Conservation (phyloP, 2,888 invertebrate genomes). For the Ptychoptera contaminata region DNA sequence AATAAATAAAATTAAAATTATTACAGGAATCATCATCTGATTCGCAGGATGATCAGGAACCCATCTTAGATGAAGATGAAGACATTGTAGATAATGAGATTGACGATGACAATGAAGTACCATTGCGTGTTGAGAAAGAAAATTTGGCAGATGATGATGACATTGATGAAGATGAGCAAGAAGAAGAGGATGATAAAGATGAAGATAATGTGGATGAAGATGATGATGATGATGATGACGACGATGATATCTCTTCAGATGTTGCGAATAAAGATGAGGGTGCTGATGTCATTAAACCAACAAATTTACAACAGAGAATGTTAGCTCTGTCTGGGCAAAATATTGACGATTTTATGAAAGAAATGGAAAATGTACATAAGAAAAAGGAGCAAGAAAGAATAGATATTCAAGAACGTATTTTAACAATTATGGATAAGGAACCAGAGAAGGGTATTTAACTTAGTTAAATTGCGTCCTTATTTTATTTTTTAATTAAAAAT, state of each 20-base stretch:
- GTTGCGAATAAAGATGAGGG: conserved; percentile 8
- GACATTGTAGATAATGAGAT: conserved; percentile 12
- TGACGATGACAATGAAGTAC: conserved; percentile 19
- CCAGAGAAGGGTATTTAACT: conserved; percentile 4
- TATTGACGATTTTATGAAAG: conserved; percentile 83
- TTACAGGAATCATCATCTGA: background rate
- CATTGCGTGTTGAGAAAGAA: conserved; percentile 7
- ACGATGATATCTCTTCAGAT: background rate
- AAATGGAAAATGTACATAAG: conserved; percentile 75
- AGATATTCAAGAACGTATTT: conserved; percentile 40
- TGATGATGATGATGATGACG: conserved; percentile 3
- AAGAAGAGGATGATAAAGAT: background rate
- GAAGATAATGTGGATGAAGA: conserved; percentile 12
- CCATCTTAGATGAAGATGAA: conserved; percentile 1
- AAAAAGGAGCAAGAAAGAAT: conserved; percentile 54
- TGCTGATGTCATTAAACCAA: conserved; percentile 38
- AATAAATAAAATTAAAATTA: background rate
- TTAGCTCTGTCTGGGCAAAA: conserved; percentile 80
- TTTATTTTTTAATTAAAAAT: too few relatives aligned
- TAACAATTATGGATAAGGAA: conserved; percentile 2
- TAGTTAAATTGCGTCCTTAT: too few relatives aligned
- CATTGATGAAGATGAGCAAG: conserved; percentile 8
- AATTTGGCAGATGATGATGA: conserved; percentile 13
- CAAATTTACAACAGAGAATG: conserved; percentile 72
- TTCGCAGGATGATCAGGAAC: conserved; percentile 1